Evolutionary conservation across 2,888 invertebrate genomes (phyloP), one percentile per base, ranked within the genome.

Genomic region (Scrobipalpa costella): DNA sequence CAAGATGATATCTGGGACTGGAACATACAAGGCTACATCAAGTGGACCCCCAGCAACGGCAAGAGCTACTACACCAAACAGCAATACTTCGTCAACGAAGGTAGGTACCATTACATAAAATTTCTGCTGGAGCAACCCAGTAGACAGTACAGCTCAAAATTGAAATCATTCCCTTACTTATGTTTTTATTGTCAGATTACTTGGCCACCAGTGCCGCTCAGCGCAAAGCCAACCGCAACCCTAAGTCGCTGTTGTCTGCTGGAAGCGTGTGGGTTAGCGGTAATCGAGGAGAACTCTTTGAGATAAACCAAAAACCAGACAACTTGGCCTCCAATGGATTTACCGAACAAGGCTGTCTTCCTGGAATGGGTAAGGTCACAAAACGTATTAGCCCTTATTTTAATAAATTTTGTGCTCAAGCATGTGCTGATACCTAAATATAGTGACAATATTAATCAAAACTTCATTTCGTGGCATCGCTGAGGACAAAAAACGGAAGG

Each of bases 61-160:
- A 52, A 9, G 9, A 57, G 36, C 65, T 44, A 44, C 7, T 44
- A 15, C 62, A 63, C 67, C 66, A 72, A 73, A 71, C 67, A 67
- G 69, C 73, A 73, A 64, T 58, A 62, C 61, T 68, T 66, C 68
- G 69, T 64, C 67, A 68, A 72, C 71, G 72, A 63, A 62, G 60
- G 59, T 67, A 40, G 60, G 59, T 67, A 40, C 59, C 44, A 3
- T 40, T 13, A 11, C 40, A 11, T 2, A 40, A 13, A 13, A 40
- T 40, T n/a, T 40, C 40, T 40, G 11, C 40, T n/a, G 3, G 1
- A 40, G 40, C 40, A 2, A 13, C n/a, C n/a, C n/a, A n/a, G n/a
- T n/a, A n/a, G n/a, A n/a, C n/a, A n/a, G n/a, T n/a, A n/a, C n/a
- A n/a, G n/a, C n/a, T n/a, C n/a, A n/a, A n/a, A n/a, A n/a, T n/a